phyloP scores from a whole-genome alignment of 64 coral and sea anemone species.

The Pocillopora verrucosa region DNA sequence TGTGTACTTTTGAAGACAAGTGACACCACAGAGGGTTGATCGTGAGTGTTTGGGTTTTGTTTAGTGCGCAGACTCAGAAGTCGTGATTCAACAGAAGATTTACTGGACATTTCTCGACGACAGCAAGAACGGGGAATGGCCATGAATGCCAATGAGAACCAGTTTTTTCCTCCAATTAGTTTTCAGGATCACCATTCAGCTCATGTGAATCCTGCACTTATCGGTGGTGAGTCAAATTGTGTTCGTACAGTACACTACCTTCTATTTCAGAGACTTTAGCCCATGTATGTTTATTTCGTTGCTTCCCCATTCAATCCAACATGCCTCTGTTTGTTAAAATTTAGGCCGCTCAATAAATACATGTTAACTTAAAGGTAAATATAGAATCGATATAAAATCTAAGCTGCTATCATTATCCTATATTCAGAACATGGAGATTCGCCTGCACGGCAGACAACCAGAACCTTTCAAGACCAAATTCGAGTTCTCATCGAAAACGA shows the following conservation, averaged over 20 bases:
- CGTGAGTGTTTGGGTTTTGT: not conserved
- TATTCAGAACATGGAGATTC: not conserved
- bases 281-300: no score
- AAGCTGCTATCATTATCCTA: not conserved
- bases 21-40: not conserved
- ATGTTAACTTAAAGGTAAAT: no score
- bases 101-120: not conserved
- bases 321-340: no score
- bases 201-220: not conserved
- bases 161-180: not conserved
- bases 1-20: no score
- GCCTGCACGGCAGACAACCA: not conserved
- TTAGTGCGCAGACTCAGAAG: not conserved
- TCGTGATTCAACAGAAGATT: not conserved
- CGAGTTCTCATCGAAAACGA: not conserved
- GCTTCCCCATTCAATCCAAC: no score
- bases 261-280: no score
- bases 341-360: no score
- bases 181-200: not conserved
- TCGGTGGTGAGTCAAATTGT: not conserved
- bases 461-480: not conserved
- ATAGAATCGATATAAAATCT: no score
- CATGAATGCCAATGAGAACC: conserved; percentile 10
- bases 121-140: not conserved
- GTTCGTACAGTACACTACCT: not conserved